phyloP scores from a whole-genome alignment of 1,140 invertebrate species.

The Pemphigus obesinymphae region DNA sequence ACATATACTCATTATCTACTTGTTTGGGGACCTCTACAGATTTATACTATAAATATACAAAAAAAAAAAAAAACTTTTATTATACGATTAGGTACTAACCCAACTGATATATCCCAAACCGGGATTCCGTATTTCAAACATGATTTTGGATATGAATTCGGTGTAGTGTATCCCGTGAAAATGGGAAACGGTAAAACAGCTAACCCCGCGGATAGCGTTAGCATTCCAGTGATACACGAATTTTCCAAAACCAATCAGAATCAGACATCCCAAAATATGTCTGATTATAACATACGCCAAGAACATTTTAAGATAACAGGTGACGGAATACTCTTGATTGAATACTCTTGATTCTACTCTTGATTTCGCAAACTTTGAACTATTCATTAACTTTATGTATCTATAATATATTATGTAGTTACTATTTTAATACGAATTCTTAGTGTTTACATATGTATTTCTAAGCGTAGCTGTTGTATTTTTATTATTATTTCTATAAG shows the following conservation, averaged over 20 bases:
- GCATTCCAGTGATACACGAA: constrained; percentile 14
- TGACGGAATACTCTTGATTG: too few species aligned
- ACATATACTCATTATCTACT: too few species aligned
- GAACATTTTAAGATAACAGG: constrained; percentile 5
- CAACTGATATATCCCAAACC: constrained; percentile 65
- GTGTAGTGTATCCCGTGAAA: constrained; percentile 64
- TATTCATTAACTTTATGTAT: background rate
- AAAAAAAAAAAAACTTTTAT: too few species aligned
- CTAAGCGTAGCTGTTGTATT: too few species aligned
- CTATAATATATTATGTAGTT: background rate
- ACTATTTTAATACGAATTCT: background rate
- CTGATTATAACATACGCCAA: background rate
- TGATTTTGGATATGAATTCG: constrained; percentile 77
- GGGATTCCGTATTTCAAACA: constrained; percentile 78
- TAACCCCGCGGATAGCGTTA: constrained; percentile 41
- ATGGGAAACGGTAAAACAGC: constrained; percentile 53
- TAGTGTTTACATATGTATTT: too few species aligned
- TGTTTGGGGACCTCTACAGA: too few species aligned
- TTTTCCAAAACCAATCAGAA: background rate
- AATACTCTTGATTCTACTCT: background rate
- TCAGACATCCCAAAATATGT: background rate
- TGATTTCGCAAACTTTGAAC: background rate
- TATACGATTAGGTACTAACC: constrained; percentile 61
- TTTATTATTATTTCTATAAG: too few species aligned
- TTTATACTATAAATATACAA: too few species aligned